Conservation (phyloP, 2,113 vertebrate genomes). For the Procavia capensis region DNA sequence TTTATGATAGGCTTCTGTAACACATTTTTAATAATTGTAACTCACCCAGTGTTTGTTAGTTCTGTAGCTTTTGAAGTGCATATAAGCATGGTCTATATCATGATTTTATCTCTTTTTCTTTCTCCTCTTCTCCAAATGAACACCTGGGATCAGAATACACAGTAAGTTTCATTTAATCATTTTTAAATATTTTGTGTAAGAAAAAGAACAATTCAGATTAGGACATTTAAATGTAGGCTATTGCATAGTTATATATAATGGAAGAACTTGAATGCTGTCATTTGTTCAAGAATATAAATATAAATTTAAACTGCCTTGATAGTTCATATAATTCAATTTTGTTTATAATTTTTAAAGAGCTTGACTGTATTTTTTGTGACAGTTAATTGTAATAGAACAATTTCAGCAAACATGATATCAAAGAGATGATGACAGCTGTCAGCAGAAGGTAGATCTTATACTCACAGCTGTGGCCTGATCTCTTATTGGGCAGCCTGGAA, state of each 20-base stretch:
- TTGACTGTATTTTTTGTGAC: conserved; percentile 64
- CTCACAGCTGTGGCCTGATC: background rate
- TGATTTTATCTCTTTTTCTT: conserved; percentile 78
- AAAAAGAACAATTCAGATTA: conserved; percentile 46
- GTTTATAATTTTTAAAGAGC: conserved; percentile 73
- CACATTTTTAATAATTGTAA: conserved; percentile 43
- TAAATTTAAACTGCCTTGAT: conserved; percentile 74
- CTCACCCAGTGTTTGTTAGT: conserved; percentile 53
- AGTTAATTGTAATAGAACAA: conserved; percentile 55
- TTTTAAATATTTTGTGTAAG: conserved; percentile 72
- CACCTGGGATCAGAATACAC: conserved; percentile 93
- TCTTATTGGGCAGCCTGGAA: background rate
- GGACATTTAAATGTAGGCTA: conserved; percentile 58
- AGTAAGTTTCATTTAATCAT: conserved; percentile 90
- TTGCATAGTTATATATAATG: conserved; percentile 38
- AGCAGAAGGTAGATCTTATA: background rate
- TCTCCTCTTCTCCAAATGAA: conserved; percentile 73
- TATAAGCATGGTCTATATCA: conserved; percentile 66
- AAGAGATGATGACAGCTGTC: conserved; percentile 64
- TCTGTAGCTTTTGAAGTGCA: conserved; percentile 62
- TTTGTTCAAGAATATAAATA: conserved; percentile 71
- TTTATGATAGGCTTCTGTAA: conserved; percentile 46
- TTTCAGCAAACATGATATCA: conserved; percentile 68
- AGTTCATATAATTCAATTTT: conserved; percentile 73
- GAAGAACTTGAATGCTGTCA: conserved; percentile 60